phyloP scores from a whole-genome alignment of 2,888 invertebrate genomes.

The Poecilobothrus nobilitatus region DNA sequence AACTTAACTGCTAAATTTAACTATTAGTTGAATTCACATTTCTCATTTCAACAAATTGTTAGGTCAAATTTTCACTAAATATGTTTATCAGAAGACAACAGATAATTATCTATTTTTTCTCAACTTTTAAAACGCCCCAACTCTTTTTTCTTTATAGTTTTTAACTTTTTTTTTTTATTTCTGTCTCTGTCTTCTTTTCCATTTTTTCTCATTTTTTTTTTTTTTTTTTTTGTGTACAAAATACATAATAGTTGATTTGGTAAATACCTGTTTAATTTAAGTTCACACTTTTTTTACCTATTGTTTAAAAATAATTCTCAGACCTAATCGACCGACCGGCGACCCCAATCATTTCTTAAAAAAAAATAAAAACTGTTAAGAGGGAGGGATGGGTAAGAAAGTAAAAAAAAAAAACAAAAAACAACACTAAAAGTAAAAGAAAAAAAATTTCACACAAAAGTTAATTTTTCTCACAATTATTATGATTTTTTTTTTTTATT shows the following conservation, averaged over 20 bases:
- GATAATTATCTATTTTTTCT: background rate
- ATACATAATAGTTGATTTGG: background rate
- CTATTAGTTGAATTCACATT: background rate
- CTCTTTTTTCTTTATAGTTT: no score
- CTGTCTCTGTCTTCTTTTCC: background rate
- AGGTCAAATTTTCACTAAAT: conserved; percentile 6
- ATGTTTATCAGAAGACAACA: background rate
- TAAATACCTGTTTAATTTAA: background rate
- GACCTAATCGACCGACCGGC: no score
- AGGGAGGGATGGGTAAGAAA: no score
- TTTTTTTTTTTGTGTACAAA: background rate
- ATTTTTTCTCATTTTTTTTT: background rate
- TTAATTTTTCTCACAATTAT: no score
- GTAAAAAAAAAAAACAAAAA: no score
- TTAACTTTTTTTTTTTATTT: background rate
- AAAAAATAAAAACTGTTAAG: no score
- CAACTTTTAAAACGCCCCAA: background rate
- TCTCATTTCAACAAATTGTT: conserved; percentile 3
- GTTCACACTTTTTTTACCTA: background rate
- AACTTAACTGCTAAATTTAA: background rate
- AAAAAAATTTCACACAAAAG: no score
- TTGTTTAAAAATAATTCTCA: no score
- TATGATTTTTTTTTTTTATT: no score
- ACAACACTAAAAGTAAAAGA: no score
- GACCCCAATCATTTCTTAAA: no score